phyloP scores from a whole-genome alignment of 1,140 invertebrate genomes.

The Homarus americanus region DNA sequence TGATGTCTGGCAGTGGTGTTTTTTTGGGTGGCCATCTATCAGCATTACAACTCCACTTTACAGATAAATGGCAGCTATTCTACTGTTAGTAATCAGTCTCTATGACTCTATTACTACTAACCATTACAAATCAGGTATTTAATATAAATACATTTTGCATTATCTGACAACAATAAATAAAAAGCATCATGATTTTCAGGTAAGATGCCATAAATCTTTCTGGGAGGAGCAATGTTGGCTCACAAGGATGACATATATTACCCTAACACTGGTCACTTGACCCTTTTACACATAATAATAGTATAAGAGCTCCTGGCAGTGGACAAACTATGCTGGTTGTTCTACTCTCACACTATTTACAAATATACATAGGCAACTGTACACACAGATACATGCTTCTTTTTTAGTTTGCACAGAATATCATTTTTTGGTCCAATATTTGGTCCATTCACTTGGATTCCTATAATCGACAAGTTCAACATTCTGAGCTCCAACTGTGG shows the following conservation, averaged over 20 bases:
- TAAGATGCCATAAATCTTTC: slow-evolving; percentile 62
- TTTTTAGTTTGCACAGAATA: slow-evolving; percentile 67
- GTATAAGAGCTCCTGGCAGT: slow-evolving; percentile 72
- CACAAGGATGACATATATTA: slow-evolving; percentile 63
- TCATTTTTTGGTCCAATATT: slow-evolving; percentile 71
- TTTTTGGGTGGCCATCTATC: slow-evolving; percentile 40
- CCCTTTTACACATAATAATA: slow-evolving; percentile 65
- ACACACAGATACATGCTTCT: slow-evolving; percentile 65
- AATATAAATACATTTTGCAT: slow-evolving; percentile 46
- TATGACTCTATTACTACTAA: slow-evolving; percentile 45
- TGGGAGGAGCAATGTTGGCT: slow-evolving; percentile 65
- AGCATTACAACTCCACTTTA: slow-evolving; percentile 51
- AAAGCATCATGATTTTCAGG: slow-evolving; percentile 34
- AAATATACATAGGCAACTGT: slow-evolving; percentile 71
- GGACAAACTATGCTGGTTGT: slow-evolving; percentile 73
- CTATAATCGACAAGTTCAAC: slow-evolving; percentile 56
- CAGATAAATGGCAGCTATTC: slow-evolving; percentile 59
- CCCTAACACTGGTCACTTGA: slow-evolving; percentile 64
- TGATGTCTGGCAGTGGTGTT: slow-evolving; percentile 71
- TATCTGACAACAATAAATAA: slow-evolving; percentile 56
- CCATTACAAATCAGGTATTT: slow-evolving; percentile 44
- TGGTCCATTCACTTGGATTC: slow-evolving; percentile 67
- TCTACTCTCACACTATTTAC: slow-evolving; percentile 73
- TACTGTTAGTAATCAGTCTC: slow-evolving; percentile 47
- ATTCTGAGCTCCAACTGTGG: slow-evolving; percentile 66